Evolutionary conservation across 2,888 invertebrate genomes (phyloP).

Genomic region (Strigamia crassipes): DNA sequence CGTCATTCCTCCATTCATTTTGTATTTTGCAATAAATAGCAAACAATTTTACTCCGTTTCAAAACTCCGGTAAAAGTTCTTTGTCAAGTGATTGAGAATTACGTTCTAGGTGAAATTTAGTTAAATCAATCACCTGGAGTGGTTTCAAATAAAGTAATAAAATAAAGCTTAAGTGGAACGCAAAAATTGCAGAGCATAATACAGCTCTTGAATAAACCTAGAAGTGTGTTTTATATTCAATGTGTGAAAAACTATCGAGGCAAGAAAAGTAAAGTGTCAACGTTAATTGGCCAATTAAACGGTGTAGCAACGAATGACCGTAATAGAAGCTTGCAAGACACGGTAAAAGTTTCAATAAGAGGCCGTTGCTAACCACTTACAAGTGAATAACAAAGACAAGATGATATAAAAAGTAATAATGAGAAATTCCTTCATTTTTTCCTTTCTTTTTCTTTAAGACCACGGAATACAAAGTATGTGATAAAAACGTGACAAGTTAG

Average conservation of each 20-base stretch:
- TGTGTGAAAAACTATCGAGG: not conserved
- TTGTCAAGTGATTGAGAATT: no score
- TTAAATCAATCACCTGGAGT: no score
- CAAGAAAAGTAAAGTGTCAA: not conserved
- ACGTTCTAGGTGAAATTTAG: no score
- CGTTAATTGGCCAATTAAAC: not conserved
- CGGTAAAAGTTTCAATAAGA: not conserved
- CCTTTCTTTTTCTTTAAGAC: not conserved
- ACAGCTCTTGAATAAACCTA: no score
- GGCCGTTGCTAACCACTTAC: slow-evolving; percentile 3
- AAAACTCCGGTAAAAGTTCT: no score
- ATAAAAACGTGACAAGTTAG: not conserved
- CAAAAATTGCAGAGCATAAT: no score
- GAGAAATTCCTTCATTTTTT: not conserved
- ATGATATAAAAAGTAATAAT: slow-evolving; percentile 5
- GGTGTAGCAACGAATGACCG: not conserved
- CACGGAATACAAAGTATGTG: not conserved
- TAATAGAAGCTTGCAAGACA: not conserved
- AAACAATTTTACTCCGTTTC: no score
- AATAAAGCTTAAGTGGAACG: no score
- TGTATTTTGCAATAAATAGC: no score
- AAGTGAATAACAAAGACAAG: not conserved
- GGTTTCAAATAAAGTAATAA: no score
- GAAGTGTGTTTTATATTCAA: no score
- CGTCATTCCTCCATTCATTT: no score